A percentile compares a stretch with the other conserved stretches of the same genome.
Evolutionary conservation across 2,888 invertebrate species (phyloP).

Genomic region (Orthosia cruda): DNA sequence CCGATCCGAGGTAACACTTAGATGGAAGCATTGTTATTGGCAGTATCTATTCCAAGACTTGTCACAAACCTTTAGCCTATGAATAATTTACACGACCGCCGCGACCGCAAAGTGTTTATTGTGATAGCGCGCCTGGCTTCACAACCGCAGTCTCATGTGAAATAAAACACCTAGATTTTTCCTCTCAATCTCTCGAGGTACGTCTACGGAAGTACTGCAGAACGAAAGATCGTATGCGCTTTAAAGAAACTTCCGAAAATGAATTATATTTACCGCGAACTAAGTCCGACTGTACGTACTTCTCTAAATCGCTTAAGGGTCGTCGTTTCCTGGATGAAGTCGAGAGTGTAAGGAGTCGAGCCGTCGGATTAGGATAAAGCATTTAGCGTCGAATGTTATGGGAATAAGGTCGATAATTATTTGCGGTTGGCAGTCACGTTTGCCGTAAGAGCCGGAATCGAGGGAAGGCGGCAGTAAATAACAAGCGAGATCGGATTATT

Average conservation of each 20-base stretch:
- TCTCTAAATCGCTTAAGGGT: slow-evolving; percentile 76
- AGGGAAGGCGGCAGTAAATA: slow-evolving; percentile 90
- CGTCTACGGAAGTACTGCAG: slow-evolving; percentile 70
- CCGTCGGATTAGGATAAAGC: slow-evolving; percentile 74
- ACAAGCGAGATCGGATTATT: slow-evolving; percentile 91
- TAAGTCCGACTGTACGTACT: slow-evolving; percentile 77
- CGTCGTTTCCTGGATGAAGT: slow-evolving; percentile 72
- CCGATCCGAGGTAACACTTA: slow-evolving; percentile 48
- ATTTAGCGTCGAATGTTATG: slow-evolving; percentile 78
- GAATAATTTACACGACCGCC: slow-evolving; percentile 86
- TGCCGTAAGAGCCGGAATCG: slow-evolving; percentile 82
- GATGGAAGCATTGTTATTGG: slow-evolving; percentile 69
- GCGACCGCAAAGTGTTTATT: slow-evolving; percentile 88
- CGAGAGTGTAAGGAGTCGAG: slow-evolving; percentile 80
- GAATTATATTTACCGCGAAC: slow-evolving; percentile 78
- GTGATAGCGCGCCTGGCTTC: slow-evolving; percentile 86
- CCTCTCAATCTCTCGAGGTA: slow-evolving; percentile 86
- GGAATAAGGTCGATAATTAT: slow-evolving; percentile 83
- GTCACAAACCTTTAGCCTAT: slow-evolving; percentile 83
- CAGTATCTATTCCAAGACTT: slow-evolving; percentile 81
- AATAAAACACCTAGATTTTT: slow-evolving; percentile 91
- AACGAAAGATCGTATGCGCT: slow-evolving; percentile 78
- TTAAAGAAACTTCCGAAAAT: slow-evolving; percentile 73
- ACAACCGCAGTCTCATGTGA: slow-evolving; percentile 86
- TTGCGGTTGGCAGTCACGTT: slow-evolving; percentile 72